Conservation (phyloP, 2,888 invertebrate species). For the Rosalia funebris region DNA sequence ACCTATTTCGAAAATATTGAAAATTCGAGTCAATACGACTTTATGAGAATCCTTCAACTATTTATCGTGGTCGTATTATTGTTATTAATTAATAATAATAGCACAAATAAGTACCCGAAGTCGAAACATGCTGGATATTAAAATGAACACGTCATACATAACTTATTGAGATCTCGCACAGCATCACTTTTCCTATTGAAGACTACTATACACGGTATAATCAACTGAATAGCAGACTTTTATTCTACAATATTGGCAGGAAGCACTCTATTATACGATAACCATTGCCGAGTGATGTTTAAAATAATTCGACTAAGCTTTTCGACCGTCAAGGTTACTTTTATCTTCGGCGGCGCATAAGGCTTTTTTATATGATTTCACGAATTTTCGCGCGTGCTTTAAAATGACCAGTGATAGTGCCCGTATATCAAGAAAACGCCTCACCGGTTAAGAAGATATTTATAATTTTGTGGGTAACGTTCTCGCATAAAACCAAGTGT, state of each 20-base stretch:
- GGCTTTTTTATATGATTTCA: neutral
- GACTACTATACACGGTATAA: conserved; percentile 38
- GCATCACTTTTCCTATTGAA: conserved; percentile 32
- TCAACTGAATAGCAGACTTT: conserved; percentile 41
- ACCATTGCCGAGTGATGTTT: conserved; percentile 40
- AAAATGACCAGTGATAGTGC: neutral
- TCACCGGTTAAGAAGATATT: too few species aligned
- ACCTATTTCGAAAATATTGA: too few species aligned
- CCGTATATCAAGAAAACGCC: too few species aligned
- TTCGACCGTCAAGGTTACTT: conserved; percentile 51
- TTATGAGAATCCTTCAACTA: too few species aligned
- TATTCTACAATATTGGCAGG: conserved; percentile 54
- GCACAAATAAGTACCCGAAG: neutral
- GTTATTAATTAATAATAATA: too few species aligned
- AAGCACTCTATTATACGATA: conserved; percentile 58
- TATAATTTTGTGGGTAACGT: too few species aligned
- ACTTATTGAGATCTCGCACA: conserved; percentile 17
- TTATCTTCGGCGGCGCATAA: conserved; percentile 33
- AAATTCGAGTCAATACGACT: too few species aligned
- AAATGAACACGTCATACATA: conserved; percentile 14
- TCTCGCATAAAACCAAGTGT: too few species aligned
- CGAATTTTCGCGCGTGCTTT: conserved; percentile 6
- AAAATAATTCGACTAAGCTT: conserved; percentile 50
- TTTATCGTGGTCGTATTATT: too few species aligned
- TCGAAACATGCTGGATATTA: neutral